phyloP scores from a whole-genome alignment of 37 sponge, comb jelly and placozoan species.

The Mnemiopsis leidyi region DNA sequence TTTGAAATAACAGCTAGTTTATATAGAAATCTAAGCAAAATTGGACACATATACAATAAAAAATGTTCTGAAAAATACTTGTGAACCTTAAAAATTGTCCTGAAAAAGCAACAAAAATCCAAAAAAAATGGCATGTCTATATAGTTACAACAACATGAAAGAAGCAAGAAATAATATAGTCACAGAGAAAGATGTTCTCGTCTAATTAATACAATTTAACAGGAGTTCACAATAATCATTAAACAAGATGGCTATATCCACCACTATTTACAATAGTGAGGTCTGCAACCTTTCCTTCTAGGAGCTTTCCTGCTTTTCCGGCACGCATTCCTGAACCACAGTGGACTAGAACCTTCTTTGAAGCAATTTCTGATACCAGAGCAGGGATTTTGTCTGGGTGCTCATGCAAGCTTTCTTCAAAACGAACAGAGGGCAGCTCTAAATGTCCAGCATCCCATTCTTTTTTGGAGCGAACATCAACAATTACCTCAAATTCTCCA shows the following conservation, averaged over 20 bases:
- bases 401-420: background rate
- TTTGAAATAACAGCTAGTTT: too few species aligned
- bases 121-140: too few species aligned
- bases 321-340: constrained; percentile 32
- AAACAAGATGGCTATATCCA: constrained; percentile 20
- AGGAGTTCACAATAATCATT: too few species aligned
- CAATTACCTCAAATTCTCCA: constrained; percentile 7
- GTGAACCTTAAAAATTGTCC: too few species aligned
- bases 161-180: too few species aligned
- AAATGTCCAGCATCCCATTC: constrained; percentile 61
- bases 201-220: too few species aligned
- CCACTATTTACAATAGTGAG: constrained; percentile 2
- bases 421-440: constrained; percentile 15
- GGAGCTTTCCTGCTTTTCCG: background rate
- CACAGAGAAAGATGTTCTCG: too few species aligned
- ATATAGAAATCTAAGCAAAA: too few species aligned
- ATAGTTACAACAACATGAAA: too few species aligned
- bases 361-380: background rate
- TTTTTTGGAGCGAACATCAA: background rate
- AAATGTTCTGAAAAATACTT: too few species aligned
- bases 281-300: background rate
- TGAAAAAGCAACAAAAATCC: too few species aligned
- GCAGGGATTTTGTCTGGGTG: constrained; percentile 14
- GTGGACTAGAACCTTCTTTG: constrained; percentile 40
- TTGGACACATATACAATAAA: too few species aligned